A percentile compares a stretch with the other conserved stretches of the same genome.
Conservation (phyloP, 2,113 vertebrate species). For the Etia nguti region DNA sequence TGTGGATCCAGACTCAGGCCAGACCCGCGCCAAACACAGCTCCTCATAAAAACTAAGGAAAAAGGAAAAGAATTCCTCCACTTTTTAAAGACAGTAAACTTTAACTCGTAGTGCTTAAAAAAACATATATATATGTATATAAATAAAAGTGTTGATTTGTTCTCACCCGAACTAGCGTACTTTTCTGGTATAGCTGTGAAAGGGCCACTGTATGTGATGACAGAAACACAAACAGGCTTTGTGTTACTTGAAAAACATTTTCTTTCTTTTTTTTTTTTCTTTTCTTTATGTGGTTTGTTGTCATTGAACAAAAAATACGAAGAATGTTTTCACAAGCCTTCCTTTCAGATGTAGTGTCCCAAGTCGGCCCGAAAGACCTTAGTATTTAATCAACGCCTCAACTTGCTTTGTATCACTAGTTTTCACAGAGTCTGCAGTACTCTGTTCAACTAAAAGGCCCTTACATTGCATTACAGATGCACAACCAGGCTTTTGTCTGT, state of each 20-base stretch:
- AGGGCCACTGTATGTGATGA: neutral
- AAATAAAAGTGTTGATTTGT: conserved; percentile 9
- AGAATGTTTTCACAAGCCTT: neutral
- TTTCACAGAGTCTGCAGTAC: neutral
- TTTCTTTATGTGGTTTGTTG: conserved; percentile 24
- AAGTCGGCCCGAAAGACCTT: neutral
- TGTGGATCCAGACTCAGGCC: conserved; percentile 43
- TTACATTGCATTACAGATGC: conserved; percentile 18
- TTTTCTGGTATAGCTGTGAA: neutral
- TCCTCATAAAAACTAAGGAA: conserved; percentile 35
- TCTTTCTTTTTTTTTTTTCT: neutral
- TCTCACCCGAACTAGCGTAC: neutral
- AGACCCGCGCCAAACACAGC: conserved; percentile 24
- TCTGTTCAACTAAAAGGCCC: neutral
- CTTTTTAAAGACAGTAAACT: conserved; percentile 10
- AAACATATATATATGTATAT: neutral
- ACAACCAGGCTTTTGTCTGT: conserved; percentile 1
- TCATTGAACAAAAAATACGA: neutral
- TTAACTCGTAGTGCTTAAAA: neutral
- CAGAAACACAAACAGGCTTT: conserved; percentile 3
- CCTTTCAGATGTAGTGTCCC: neutral
- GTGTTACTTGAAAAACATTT: neutral
- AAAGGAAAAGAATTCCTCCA: neutral
- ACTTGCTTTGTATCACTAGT: neutral
- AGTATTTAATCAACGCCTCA: conserved; percentile 1